Base-by-base conservation (phyloP, 2,888 invertebrate species). In the Machimus atricapillus region DNA sequence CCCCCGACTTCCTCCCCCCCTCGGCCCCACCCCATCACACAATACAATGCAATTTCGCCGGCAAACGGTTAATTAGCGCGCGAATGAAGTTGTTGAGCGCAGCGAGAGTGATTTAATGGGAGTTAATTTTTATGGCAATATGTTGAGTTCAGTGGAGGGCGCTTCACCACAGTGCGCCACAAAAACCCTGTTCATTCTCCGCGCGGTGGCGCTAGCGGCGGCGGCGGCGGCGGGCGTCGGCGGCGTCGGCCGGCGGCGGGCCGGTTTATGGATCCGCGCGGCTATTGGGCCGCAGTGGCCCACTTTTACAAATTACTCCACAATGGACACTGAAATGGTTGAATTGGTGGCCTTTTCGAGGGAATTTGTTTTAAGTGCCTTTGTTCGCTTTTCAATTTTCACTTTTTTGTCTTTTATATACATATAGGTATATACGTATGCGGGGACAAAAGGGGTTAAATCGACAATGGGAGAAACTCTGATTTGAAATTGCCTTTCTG, bases 61-160 rank as follows among this genome's bases (percentile, higher is more conserved):
- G 23, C 78, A 78, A 23, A 79, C 16, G 79, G 46, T 31, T 79
- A 79, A 79, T 79, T 79, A 78, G 78, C 43, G 78, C 78, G 40
- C 23, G 78, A 78, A 78, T 79, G 52, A 79, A 79, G 79, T 46
- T 79, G 46, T 79, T 79, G 31, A 46, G 6, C 79, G 31, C 79
- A 79, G 14, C 79, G 79, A 31, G 46, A 52, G 52, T 79, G 79
- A 79, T 79, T 79, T 79, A 79, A 79, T 79, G 40, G 46, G 46
- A 79, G 79, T 79, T 79, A 79, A 79, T 79, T 79, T 79, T 79
- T 79, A 79, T 14, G 46, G 79, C 52, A n/a, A 52, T 78, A 34
- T 79, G 52, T 14, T 27, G 77, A 40, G 12, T 77, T 40, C 19
- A 58, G 58, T 77, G 19, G 58, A 58, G 58, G 58, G 58, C 58